These are phyloP conservation scores for Hybognathus amarus DNA, from an alignment of 2,797 vertebrate species.

Conservation along the genomic window DNA sequence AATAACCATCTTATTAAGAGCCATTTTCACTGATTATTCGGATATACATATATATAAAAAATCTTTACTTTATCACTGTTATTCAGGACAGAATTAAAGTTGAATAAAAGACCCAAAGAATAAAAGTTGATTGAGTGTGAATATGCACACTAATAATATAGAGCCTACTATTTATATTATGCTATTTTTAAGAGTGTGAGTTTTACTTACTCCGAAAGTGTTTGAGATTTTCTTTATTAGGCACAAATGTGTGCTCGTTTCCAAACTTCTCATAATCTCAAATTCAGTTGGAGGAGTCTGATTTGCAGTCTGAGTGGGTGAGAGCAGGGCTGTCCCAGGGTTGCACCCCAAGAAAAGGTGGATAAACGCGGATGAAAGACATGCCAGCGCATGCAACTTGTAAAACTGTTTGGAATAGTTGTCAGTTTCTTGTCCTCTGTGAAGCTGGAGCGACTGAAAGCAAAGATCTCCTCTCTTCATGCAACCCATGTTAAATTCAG, in stretches of 20 bases:
- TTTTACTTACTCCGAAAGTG: slow-evolving; percentile 10
- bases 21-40: neutral
- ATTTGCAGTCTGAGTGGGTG: slow-evolving; percentile 65
- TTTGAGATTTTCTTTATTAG: neutral
- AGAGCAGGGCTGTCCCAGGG: slow-evolving; percentile 47
- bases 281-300: slow-evolving; percentile 35
- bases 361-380: slow-evolving; percentile 68
- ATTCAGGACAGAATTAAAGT: neutral
- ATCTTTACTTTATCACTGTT: too few relatives aligned
- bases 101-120: neutral
- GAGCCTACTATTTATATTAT: neutral
- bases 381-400: slow-evolving; percentile 76
- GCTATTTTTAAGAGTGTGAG: neutral
- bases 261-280: slow-evolving; percentile 41
- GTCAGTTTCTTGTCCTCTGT: slow-evolving; percentile 66
- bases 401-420: slow-evolving; percentile 81
- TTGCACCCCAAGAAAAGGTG: slow-evolving; percentile 66
- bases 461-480: neutral
- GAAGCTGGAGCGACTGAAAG: slow-evolving; percentile 26
- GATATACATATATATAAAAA: neutral
- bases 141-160: neutral
- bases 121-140: neutral
- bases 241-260: neutral
- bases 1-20: neutral
- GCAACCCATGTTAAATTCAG: neutral